Base-by-base conservation (phyloP, 2,888 invertebrate genomes). In the Neelides folsomi region DNA sequence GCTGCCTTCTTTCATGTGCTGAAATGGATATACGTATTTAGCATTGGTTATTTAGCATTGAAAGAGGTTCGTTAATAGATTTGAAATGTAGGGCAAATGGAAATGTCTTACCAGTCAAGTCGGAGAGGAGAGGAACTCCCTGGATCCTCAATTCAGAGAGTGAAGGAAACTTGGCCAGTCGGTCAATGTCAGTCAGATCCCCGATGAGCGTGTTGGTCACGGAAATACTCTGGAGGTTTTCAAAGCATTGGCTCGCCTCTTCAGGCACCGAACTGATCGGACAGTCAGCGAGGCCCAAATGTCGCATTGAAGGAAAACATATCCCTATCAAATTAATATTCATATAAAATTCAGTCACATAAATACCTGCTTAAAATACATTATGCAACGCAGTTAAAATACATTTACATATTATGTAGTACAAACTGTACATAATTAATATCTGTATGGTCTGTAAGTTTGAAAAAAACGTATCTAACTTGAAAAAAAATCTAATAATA, bases 1-100 rank as follows among this genome's bases (percentile, higher is more conserved):
- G 76, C 70, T 92, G 82, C 48, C 93, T 76, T 51, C 92, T 75
- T 71, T 90, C 87, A 71, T 92, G 86, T 69, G 86, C 67, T 83
- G 78, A 6, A 54, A 56, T 40, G 50, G 36, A 19, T 46, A 37
- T 12, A 27, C 7, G 27, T 5, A 7, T 27, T 3, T 3, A 27
- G 27, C 27, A 27, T 5, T 27, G 7, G 27, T 5, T 27, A 36
- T 39, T 5, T 39, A 39, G n/a, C 3, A 8, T 39, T 39, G 9
- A 39, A 13, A 5, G 15, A 13, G 8, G 15, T 39, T 39, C 15
- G n/a, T 42, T 18, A 41, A 39, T 27, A 38, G 18, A 38, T 27
- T 37, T 51, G 36, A 38, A 19, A 15, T 18, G 13, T 47, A 7
- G 9, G 47, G 37, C 12, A 16, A n/a, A 47, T 16, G 15, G 8